Base-by-base conservation (phyloP, 2,888 invertebrate genomes). In the Polydrusus pterygomalis region DNA sequence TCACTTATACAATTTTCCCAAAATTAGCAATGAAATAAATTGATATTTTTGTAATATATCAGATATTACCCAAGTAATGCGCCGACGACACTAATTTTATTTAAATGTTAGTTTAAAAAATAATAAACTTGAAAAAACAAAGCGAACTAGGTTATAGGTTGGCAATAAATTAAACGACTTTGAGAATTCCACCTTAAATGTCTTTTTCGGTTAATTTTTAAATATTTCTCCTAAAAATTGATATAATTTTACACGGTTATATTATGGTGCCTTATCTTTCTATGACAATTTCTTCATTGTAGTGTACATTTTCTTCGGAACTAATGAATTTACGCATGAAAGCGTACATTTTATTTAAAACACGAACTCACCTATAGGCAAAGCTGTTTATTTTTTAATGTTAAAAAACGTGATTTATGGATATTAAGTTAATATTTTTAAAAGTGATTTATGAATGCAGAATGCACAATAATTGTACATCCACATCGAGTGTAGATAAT, bases 291-390 rank as follows among this genome's bases (percentile, higher is more conserved):
- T n/a, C 38, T 38, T 60, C 18, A 5, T 38, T 38, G 3, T 15
- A 56, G 30, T 15, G 13, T 34, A 11, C 9, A 6, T 1, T 30
- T 11, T 30, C 54, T 1, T 54, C 54, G 58, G 58, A 60, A 60
- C 58, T 17, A 60, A 60, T 60, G 58, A 17, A 38, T 60, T 60
- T 60, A 60, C 38, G 15, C 58, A 40, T 60, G 58, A 60, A 38
- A 60, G 58, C 58, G 38, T 60, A 17, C 11, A 60, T 60, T 60
- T 60, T 60, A 54, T 15, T 34, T n/a, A 8, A 15, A 60, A 38
- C 38, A 30, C 38, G 38, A 60, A 38, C 15, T 18, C 11, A 2
- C 58, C 25, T 18, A n/a, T 30, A 17, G 38, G 0, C 1, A 7
- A 38, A 38, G 11, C n/a, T 9, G 2, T 60, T 15, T 15, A 34